Conservation (phyloP, 1,140 invertebrate genomes). For the Lasioglossum baleicum region DNA sequence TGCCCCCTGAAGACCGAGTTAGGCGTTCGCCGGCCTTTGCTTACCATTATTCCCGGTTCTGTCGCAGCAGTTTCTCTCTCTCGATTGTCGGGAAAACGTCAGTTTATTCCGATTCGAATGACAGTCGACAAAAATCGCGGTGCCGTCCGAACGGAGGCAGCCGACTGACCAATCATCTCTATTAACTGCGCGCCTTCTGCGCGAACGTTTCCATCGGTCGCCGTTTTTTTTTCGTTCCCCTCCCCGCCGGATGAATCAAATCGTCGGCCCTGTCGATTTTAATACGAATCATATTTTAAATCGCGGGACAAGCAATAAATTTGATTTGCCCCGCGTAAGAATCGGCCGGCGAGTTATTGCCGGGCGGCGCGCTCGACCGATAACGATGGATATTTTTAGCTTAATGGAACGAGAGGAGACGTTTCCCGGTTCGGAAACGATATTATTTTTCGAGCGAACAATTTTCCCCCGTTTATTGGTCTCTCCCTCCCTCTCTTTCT, state of each 20-base stretch:
- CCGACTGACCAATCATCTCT: slow-evolving; percentile 10
- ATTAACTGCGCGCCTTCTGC: slow-evolving; percentile 3
- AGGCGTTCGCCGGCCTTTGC: too few species aligned
- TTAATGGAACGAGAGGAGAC: neutral
- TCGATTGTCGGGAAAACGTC: neutral
- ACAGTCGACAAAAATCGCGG: neutral
- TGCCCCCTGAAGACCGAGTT: too few species aligned
- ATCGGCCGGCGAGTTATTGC: neutral
- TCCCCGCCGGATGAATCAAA: neutral
- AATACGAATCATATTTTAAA: neutral
- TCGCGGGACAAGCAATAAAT: slow-evolving; percentile 22
- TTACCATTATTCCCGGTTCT: slow-evolving; percentile 16
- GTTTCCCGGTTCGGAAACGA: neutral
- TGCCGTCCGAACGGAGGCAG: neutral
- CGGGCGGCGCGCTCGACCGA: neutral
- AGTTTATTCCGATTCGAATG: slow-evolving; percentile 35
- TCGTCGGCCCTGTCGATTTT: neutral
- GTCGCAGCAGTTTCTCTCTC: neutral
- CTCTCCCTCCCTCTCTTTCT: neutral
- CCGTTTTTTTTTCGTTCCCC: neutral
- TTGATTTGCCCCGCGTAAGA: neutral
- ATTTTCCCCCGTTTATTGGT: neutral
- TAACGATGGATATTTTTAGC: slow-evolving; percentile 2
- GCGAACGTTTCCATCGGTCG: neutral
- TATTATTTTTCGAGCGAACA: neutral